A percentile compares a stretch with the other conserved stretches of the same genome.
phyloP scores from a whole-genome alignment of 1,140 invertebrate genomes.

The Proales similis region DNA sequence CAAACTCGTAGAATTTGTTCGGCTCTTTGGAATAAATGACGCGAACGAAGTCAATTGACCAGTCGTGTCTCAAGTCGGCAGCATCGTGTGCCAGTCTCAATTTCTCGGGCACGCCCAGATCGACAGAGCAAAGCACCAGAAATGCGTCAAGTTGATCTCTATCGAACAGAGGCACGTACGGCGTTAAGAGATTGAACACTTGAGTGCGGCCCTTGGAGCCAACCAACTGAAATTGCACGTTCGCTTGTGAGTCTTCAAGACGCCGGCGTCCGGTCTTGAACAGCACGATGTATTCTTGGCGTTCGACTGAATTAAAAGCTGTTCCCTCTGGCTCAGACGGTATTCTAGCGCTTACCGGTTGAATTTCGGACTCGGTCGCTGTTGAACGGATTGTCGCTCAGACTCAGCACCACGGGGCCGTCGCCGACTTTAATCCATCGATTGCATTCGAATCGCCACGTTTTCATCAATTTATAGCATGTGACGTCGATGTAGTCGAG shows the following conservation, averaged over 20 bases:
- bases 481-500: constrained; percentile 24
- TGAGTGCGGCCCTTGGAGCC: constrained; percentile 5
- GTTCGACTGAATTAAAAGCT: background rate
- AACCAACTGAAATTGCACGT: constrained; percentile 24
- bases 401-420: background rate
- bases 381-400: constrained; percentile 1
- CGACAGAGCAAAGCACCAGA: constrained; percentile 2
- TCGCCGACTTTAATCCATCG: constrained; percentile 21
- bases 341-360: background rate
- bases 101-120: constrained; percentile 25
- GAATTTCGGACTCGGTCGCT: constrained; percentile 1
- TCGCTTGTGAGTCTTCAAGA: background rate
- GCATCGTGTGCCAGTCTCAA: constrained; percentile 7
- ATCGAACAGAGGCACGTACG: constrained; percentile 34
- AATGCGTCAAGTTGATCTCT: constrained; percentile 18
- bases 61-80: background rate
- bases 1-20: constrained; percentile 11
- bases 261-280: constrained; percentile 5
- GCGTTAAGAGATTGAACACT: constrained; percentile 29
- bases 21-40: constrained; percentile 19
- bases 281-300: constrained; percentile 17
- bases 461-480: constrained; percentile 8
- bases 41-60: constrained; percentile 12
- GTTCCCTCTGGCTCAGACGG: too few relatives aligned
- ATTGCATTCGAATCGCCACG: constrained; percentile 30